A percentile compares a stretch with the other conserved stretches of the same genome.
These are phyloP conservation scores for Drosophila yooni DNA, from an alignment of 2,888 invertebrate species.

Conservation along the genomic window DNA sequence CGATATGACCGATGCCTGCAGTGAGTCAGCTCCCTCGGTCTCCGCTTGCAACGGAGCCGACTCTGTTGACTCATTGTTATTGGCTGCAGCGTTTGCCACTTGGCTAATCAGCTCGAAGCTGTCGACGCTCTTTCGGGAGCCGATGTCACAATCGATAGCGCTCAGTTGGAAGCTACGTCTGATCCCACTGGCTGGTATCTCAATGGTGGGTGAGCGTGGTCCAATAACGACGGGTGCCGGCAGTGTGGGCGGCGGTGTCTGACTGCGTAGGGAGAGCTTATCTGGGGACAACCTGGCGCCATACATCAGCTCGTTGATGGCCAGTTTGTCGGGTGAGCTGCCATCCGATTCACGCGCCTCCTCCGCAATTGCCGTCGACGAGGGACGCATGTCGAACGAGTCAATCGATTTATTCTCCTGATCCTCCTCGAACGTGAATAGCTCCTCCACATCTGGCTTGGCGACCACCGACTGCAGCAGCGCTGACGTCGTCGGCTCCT, in stretches of 20 bases:
- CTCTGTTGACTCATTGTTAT: slow-evolving; percentile 35
- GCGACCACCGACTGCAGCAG: slow-evolving; percentile 41
- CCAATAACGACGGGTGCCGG: slow-evolving; percentile 55
- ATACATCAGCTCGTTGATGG: slow-evolving; percentile 85
- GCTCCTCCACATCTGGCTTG: slow-evolving; percentile 86
- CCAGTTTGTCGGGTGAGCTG: slow-evolving; percentile 85
- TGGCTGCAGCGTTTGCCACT: slow-evolving; percentile 45
- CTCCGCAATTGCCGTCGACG: slow-evolving; percentile 85
- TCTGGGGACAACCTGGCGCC: slow-evolving; percentile 84
- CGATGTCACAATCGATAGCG: slow-evolving; percentile 88
- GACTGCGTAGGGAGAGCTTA: slow-evolving; percentile 76
- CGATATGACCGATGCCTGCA: slow-evolving; percentile 83
- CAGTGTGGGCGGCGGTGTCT: slow-evolving; percentile 67
- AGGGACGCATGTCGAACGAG: slow-evolving; percentile 84
- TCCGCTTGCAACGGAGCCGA: slow-evolving; percentile 23
- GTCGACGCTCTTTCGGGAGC: slow-evolving; percentile 87
- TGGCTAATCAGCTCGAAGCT: slow-evolving; percentile 84
- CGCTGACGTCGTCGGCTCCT: slow-evolving; percentile 58
- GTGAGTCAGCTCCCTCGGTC: slow-evolving; percentile 74
- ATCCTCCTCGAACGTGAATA: slow-evolving; percentile 90
- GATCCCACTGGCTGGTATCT: slow-evolving; percentile 87
- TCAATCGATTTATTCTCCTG: slow-evolving; percentile 85
- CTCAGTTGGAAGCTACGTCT: slow-evolving; percentile 85
- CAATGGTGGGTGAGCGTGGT: slow-evolving; percentile 89
- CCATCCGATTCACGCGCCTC: slow-evolving; percentile 85